Base-by-base conservation (phyloP, 1,140 invertebrate genomes). In the Platyscapa corneri region DNA sequence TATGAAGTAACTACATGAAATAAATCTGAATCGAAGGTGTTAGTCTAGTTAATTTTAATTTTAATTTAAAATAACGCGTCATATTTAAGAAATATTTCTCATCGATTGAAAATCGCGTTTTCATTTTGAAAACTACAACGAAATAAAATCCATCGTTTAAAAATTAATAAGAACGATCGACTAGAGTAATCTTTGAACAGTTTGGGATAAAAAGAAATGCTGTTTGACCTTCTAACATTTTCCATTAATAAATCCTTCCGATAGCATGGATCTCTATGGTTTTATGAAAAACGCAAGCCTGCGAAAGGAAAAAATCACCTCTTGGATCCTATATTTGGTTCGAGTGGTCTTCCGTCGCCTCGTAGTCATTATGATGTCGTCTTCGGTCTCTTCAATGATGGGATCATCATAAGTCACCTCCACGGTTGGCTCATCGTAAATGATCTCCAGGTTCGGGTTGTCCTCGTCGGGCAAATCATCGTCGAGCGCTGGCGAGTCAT, bases 271-370 rank as follows among this genome's bases (percentile, higher is more conserved):
- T 7, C 3, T 27, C 56, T 6, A 27, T 60, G 56, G 23, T 5
- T 27, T 23, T 60, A 60, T 60, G 27, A 60, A 18, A 60, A 60
- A 23, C 5, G 56, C 8, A 60, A 27, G 27, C 2, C 10, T 60
- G 2, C 23, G 23, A 27, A 27, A 60, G 14, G 2, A 14, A n/a
- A n/a, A 60, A 60, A 27, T 78, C 23, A 95, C 95, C 94, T 95
- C 95, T 93, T 95, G 94, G 91, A 95, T 95, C 90, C 94, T 95
- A 90, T 95, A 95, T 93, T 94, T 95, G 88, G 94, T 95, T 90
- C 94, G 94, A 84, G 95, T 93, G 90, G 94, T 94, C 92, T 95
- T 95, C 88, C 95, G 94, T 46, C 93, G 92, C 86, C 94, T 95
- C 89, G 94, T 94, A 87, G 95, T 94, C 82, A 93, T 91, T 93